These are phyloP conservation scores for Trachymyrmex cornetzi DNA, from an alignment of 1,140 invertebrate genomes.

Conservation along the genomic window DNA sequence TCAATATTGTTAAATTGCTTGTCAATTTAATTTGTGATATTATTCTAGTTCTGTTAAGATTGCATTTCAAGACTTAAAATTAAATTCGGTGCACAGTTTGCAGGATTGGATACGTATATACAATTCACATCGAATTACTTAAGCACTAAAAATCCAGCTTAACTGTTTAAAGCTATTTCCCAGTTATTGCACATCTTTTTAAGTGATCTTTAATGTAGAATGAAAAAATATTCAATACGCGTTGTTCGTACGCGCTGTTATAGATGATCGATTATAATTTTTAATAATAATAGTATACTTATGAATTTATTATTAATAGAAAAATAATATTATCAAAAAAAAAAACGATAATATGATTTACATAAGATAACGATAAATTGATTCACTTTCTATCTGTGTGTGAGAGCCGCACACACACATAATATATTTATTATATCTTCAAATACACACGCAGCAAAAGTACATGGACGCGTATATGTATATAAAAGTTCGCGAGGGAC, in stretches of 20 bases:
- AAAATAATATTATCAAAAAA: background rate
- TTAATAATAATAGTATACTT: background rate
- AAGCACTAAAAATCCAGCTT: too few relatives aligned
- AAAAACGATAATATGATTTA: background rate
- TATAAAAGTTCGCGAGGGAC: constrained; percentile 57
- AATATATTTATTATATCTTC: constrained; percentile 35
- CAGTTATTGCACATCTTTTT: too few relatives aligned
- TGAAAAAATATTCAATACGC: background rate
- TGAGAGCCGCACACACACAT: background rate
- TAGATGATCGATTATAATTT: background rate
- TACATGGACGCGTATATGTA: constrained; percentile 5
- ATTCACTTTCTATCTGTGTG: background rate
- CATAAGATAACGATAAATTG: background rate
- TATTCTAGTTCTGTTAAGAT: too few relatives aligned
- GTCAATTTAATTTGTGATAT: too few relatives aligned
- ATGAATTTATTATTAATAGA: constrained; percentile 1
- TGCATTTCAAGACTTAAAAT: too few relatives aligned
- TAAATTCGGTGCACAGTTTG: too few relatives aligned
- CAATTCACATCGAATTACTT: too few relatives aligned
- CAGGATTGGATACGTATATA: too few relatives aligned
- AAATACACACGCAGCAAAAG: constrained; percentile 42
- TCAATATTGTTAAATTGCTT: too few relatives aligned
- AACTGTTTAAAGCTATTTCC: too few relatives aligned
- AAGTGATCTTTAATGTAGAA: background rate
- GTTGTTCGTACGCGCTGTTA: background rate